Evolutionary conservation across 53 echinoderm and acorn worm genomes (phyloP).

Genomic region (Mesocentrotus franciscanus): DNA sequence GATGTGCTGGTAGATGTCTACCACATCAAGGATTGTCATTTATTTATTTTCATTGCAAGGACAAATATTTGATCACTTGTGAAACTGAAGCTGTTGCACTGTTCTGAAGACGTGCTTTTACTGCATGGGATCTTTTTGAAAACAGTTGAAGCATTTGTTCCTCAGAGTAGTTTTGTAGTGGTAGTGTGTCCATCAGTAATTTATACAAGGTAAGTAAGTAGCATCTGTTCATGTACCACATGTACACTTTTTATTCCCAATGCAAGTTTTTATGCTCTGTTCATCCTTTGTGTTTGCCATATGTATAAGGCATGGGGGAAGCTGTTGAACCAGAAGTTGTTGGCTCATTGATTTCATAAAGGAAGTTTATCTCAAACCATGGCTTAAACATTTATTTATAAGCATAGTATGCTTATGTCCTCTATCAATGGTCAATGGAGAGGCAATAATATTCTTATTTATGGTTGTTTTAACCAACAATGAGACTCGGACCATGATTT

Average conservation of each 20-base stretch:
- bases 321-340: too few species aligned
- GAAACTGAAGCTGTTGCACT: not conserved
- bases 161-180: not conserved
- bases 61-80: not conserved
- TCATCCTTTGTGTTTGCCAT: not conserved
- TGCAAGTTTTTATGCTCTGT: not conserved
- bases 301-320: too few species aligned
- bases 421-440: too few species aligned
- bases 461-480: too few species aligned
- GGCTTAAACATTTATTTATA: too few species aligned
- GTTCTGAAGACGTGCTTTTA: not conserved
- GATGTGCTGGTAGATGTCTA: conserved; percentile 8
- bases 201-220: not conserved
- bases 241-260: not conserved
- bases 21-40: not conserved
- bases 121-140: not conserved
- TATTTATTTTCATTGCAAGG: not conserved
- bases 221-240: not conserved
- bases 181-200: not conserved
- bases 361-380: too few species aligned
- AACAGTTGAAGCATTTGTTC: too few species aligned
- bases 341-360: too few species aligned
- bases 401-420: too few species aligned
- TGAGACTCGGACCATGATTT: too few species aligned
- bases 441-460: too few species aligned